These are phyloP conservation scores for Stichodactyla mertensii DNA, from an alignment of 64 coral and sea anemone species.

Conservation along the genomic window DNA sequence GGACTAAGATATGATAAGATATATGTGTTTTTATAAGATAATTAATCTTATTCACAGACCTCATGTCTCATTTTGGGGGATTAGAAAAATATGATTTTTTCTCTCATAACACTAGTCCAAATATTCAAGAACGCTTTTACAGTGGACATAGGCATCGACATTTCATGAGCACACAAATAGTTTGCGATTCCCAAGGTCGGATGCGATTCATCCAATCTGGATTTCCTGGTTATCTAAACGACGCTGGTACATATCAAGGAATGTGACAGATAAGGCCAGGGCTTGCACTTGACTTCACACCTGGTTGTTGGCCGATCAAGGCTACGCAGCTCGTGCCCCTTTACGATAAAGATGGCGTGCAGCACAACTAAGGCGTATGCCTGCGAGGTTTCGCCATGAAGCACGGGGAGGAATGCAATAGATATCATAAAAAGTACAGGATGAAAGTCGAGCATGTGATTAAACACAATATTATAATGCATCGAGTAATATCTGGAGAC, in stretches of 20 bases:
- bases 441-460: neutral
- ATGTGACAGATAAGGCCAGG: neutral
- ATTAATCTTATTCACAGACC: too few relatives aligned
- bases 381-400: neutral
- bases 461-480: neutral
- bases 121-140: neutral
- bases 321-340: neutral
- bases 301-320: neutral
- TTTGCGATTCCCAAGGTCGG: neutral
- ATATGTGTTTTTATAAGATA: too few relatives aligned
- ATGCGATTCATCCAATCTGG: conserved; percentile 1
- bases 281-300: neutral
- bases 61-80: too few relatives aligned
- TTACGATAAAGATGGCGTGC: neutral
- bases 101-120: too few relatives aligned
- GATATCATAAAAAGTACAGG: neutral
- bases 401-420: neutral
- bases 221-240: neutral
- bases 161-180: neutral
- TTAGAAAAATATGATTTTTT: too few relatives aligned
- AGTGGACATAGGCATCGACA: neutral
- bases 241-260: neutral
- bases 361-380: neutral
- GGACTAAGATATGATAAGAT: too few relatives aligned
- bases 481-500: neutral